phyloP scores from a whole-genome alignment of 2,888 invertebrate species.

The Carterocephalus palaemon region DNA sequence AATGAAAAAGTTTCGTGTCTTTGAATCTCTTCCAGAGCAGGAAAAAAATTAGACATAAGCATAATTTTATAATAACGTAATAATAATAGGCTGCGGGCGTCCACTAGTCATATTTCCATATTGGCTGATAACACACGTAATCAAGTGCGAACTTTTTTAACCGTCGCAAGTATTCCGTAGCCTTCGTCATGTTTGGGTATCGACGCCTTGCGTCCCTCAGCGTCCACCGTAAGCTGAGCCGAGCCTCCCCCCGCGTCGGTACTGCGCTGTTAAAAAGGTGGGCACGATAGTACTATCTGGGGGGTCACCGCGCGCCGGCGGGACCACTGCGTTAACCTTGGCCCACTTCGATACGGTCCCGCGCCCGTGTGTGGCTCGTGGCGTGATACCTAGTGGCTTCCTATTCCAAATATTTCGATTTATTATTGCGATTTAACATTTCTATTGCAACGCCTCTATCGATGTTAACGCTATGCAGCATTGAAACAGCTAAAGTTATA shows the following conservation, averaged over 20 bases:
- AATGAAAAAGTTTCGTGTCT: no score
- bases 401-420: constrained; percentile 33
- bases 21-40: no score
- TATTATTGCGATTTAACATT: no score
- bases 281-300: constrained; percentile 39
- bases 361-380: constrained; percentile 43
- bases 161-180: constrained; percentile 33
- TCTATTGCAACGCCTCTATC: no score
- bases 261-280: constrained; percentile 31
- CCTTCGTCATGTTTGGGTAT: constrained; percentile 52
- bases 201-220: constrained; percentile 37
- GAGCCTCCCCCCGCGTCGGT: constrained; percentile 35
- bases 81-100: no score
- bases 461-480: no score
- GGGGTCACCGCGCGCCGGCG: constrained; percentile 49
- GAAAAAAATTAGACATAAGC: no score
- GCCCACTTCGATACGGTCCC: constrained; percentile 57
- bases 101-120: no score
- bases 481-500: no score
- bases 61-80: no score
- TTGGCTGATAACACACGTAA: no score
- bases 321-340: constrained; percentile 52
- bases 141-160: no score
- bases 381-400: constrained; percentile 53
- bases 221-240: constrained; percentile 39